phyloP scores from a whole-genome alignment of 2,113 vertebrate genomes.

The Benthochromis sp. region DNA sequence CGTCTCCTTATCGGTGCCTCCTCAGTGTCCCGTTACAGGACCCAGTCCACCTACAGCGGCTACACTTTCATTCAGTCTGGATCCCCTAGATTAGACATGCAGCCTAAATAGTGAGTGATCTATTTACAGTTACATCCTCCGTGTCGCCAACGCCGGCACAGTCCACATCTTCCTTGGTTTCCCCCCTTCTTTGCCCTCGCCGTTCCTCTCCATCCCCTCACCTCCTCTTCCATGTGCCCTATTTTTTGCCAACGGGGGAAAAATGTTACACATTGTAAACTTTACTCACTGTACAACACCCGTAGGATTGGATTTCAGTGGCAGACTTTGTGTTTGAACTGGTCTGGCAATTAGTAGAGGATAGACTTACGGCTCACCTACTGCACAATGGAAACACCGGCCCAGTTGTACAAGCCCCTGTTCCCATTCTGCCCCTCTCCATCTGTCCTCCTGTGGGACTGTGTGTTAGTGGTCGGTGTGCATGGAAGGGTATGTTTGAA shows the following conservation, averaged over 20 bases:
- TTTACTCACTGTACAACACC: constrained; percentile 55
- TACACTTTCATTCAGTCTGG: constrained; percentile 45
- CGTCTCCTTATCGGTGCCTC: constrained; percentile 35
- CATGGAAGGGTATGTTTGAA: not conserved
- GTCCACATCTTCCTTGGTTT: not conserved
- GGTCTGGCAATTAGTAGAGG: constrained; percentile 69
- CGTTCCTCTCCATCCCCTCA: not conserved
- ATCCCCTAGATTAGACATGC: constrained; percentile 10
- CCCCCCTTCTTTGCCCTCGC: not conserved
- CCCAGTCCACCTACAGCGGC: constrained; percentile 8
- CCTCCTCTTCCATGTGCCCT: not conserved
- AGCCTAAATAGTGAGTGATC: constrained; percentile 42
- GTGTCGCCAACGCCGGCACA: not conserved
- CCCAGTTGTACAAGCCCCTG: constrained; percentile 37
- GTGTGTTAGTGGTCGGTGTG: constrained; percentile 12
- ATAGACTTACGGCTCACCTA: constrained; percentile 69
- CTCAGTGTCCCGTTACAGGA: constrained; percentile 42
- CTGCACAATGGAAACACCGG: constrained; percentile 54
- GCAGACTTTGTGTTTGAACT: constrained; percentile 68
- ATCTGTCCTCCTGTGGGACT: constrained; percentile 67
- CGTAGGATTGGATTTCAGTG: constrained; percentile 61
- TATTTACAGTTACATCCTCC: constrained; percentile 18
- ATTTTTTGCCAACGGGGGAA: constrained; percentile 13
- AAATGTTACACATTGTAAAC: constrained; percentile 65
- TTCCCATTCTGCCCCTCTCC: constrained; percentile 51